phyloP scores from a whole-genome alignment of 2,888 invertebrate genomes.

The Macrophya annulata region DNA sequence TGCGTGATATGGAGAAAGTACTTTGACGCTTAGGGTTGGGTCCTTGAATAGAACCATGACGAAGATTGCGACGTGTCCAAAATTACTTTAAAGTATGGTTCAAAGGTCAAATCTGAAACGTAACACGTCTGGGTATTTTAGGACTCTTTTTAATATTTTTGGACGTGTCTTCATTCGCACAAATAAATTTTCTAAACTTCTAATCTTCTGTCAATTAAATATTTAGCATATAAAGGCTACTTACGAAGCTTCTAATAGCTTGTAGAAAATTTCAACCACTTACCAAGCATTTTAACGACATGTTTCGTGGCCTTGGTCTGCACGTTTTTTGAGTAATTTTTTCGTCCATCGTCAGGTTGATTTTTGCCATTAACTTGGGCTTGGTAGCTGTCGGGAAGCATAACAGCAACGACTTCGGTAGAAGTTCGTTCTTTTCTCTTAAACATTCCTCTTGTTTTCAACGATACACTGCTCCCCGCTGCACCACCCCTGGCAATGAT shows the following conservation, averaged over 20 bases:
- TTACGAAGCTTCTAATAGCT: too few species aligned
- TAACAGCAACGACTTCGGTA: conserved; percentile 44
- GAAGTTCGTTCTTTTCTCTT: conserved; percentile 52
- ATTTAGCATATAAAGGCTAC: too few species aligned
- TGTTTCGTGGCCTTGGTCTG: conserved; percentile 76
- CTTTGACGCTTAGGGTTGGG: conserved; percentile 17
- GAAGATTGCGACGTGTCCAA: conserved; percentile 35
- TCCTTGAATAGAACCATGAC: conserved; percentile 6
- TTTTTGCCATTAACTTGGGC: conserved; percentile 48
- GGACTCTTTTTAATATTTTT: too few species aligned
- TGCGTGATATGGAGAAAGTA: neutral
- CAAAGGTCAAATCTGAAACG: conserved; percentile 9
- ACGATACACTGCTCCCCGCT: conserved; percentile 74
- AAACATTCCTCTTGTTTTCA: conserved; percentile 71
- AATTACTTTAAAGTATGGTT: conserved; percentile 1
- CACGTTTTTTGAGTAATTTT: conserved; percentile 77
- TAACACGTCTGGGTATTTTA: neutral
- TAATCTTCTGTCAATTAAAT: too few species aligned
- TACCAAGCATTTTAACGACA: conserved; percentile 84
- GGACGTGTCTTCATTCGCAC: too few species aligned
- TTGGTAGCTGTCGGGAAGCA: conserved; percentile 37
- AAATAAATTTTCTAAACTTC: too few species aligned
- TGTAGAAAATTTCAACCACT: conserved; percentile 67
- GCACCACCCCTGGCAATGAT: conserved; percentile 69
- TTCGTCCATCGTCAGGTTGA: conserved; percentile 76